Evolutionary conservation across 2,797 vertebrate genomes (phyloP), one percentile per base, ranked within the genome.

Genomic region (Fratercula arctica): DNA sequence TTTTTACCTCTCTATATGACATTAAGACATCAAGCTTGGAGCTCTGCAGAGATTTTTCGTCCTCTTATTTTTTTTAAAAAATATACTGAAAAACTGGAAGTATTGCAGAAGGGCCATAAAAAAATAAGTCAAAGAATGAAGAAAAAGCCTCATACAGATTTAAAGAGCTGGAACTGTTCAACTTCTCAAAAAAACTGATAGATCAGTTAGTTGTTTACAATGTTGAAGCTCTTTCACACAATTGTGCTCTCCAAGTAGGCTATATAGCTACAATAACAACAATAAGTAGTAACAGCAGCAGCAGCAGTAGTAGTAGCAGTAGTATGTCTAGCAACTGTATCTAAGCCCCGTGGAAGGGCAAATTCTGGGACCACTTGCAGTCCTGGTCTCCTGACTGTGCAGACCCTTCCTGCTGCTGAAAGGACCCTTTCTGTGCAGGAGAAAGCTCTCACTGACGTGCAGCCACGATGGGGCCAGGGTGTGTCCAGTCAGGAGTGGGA

Each of bases 401-500:
- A 66, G 37, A 64, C 7, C 6, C 24, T 79, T 53, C 18, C 50
- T 35, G 46, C 16, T 1, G 1, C 46, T 16, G n/a, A n/a, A 53
- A 72, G 24, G 20, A 20, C 39, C 23, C 26, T 26, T 59, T 59
- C n/a, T 5, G 1, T 26, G 6, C 7, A 12, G 39, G 11, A 9
- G 37, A 53, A 63, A 77, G 50, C 17, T 87, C 21, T 35, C 31
- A 16, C 24, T 39, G 14, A 53, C 39, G 4, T 1, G 2, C 1
- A 1, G 21, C 18, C 16, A 18, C 0, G 1, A 19, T 7, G 60
- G 7, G 24, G 45, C 29, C 51, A 37, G 11, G 8, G 35, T 15
- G 3, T 31, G 16, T 50, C 31, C 31, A 37, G 19, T 37, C 35
- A 72, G 14, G 59, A n/a, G 10, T 7, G 18, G 25, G 45, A 57